phyloP scores from a whole-genome alignment of 2,888 invertebrate genomes.

The Fragum fragum region DNA sequence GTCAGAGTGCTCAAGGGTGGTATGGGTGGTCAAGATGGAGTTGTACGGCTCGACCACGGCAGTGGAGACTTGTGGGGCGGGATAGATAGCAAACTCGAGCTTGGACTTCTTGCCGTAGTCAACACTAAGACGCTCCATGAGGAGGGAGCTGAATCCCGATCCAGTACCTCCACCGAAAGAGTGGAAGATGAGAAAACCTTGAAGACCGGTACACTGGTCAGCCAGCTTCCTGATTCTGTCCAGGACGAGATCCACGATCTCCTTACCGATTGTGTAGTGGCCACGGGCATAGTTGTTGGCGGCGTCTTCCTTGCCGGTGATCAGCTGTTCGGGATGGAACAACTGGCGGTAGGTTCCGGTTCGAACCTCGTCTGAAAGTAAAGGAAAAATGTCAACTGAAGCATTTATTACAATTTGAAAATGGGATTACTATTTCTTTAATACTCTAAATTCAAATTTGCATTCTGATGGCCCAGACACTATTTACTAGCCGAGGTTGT shows the following conservation, averaged over 20 bases:
- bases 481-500: too few relatives aligned
- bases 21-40: slow-evolving; percentile 90
- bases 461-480: too few relatives aligned
- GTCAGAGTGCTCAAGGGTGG: slow-evolving; percentile 83
- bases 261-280: slow-evolving; percentile 97
- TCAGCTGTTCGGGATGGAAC: slow-evolving; percentile 98
- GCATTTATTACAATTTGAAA: too few relatives aligned
- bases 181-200: slow-evolving; percentile 85
- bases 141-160: slow-evolving; percentile 85
- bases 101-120: slow-evolving; percentile 85
- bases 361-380: slow-evolving; percentile 25
- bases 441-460: too few relatives aligned
- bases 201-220: slow-evolving; percentile 84
- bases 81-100: slow-evolving; percentile 89
- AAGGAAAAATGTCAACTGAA: background rate
- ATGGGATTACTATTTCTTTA: too few relatives aligned
- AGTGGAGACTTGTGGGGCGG: slow-evolving; percentile 89
- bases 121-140: slow-evolving; percentile 84
- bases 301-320: slow-evolving; percentile 98
- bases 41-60: slow-evolving; percentile 98
- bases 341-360: slow-evolving; percentile 86
- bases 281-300: slow-evolving; percentile 99
- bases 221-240: slow-evolving; percentile 87
- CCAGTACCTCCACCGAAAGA: slow-evolving; percentile 85
- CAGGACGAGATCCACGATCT: slow-evolving; percentile 90